Evolutionary conservation across 2,888 invertebrate genomes (phyloP).

Genomic region (Aromia moschata): DNA sequence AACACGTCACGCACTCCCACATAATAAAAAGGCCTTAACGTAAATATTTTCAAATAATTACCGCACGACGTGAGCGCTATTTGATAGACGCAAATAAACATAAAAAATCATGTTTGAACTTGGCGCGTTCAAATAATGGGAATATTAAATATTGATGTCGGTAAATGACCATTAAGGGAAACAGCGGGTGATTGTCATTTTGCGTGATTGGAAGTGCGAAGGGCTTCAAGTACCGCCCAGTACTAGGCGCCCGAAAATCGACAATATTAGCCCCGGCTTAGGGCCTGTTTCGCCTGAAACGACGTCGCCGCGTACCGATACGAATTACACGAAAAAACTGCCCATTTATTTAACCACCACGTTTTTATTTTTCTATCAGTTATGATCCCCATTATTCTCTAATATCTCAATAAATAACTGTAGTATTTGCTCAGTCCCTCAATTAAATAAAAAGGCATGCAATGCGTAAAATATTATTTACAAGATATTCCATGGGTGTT

Average conservation of each 20-base stretch:
- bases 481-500: background rate
- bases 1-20: constrained; percentile 1
- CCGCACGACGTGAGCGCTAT: constrained; percentile 8
- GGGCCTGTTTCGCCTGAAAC: constrained; percentile 4
- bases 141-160: constrained; percentile 48
- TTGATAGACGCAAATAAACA: constrained; percentile 19
- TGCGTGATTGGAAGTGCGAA: constrained; percentile 51
- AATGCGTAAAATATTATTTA: constrained; percentile 1
- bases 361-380: constrained; percentile 29
- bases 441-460: constrained; percentile 23
- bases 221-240: constrained; percentile 49
- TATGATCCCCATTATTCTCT: constrained; percentile 28
- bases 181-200: constrained; percentile 57
- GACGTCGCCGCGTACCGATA: background rate
- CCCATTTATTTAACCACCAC: constrained; percentile 29
- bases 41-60: constrained; percentile 22
- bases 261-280: constrained; percentile 10
- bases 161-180: constrained; percentile 56
- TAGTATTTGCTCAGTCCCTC: constrained; percentile 18
- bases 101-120: constrained; percentile 19
- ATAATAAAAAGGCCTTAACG: constrained; percentile 19
- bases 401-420: constrained; percentile 33
- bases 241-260: constrained; percentile 40
- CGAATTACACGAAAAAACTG: constrained; percentile 21
- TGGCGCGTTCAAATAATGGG: constrained; percentile 10